Evolutionary conservation across 2,113 vertebrate species (phyloP).

Genomic region (Steatornis caripensis): DNA sequence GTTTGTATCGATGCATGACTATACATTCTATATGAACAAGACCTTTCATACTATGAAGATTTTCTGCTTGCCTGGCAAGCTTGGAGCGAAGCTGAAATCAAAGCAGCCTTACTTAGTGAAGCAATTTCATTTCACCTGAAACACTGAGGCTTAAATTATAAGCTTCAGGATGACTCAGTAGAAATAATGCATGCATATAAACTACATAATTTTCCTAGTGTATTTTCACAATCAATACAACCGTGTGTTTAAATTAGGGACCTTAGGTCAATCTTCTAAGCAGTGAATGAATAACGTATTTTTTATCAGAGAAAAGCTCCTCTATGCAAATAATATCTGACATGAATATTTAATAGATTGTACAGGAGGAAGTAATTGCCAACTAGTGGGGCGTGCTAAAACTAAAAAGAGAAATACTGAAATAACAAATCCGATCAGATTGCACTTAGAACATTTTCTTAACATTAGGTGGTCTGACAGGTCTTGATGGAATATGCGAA

Average conservation of each 20-base stretch:
- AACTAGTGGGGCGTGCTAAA: conserved; percentile 26
- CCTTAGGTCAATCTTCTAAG: conserved; percentile 67
- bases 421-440: background rate
- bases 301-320: conserved; percentile 56
- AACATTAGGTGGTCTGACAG: background rate
- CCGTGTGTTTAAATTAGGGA: conserved; percentile 64
- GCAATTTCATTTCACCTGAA: conserved; percentile 66
- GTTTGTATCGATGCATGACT: conserved; percentile 19
- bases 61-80: conserved; percentile 57
- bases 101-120: conserved; percentile 52
- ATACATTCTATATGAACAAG: conserved; percentile 24
- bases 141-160: conserved; percentile 66
- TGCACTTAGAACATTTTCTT: background rate
- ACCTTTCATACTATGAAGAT: conserved; percentile 10
- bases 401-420: background rate
- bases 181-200: conserved; percentile 66
- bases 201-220: conserved; percentile 60
- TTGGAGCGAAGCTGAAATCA: conserved; percentile 64
- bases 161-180: conserved; percentile 64
- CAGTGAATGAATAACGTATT: conserved; percentile 58
- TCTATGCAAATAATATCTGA: conserved; percentile 63
- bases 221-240: conserved; percentile 65
- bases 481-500: background rate
- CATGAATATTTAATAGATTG: conserved; percentile 67
- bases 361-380: conserved; percentile 60